These are phyloP conservation scores for Chinchilla lanigera DNA, from an alignment of 2,113 vertebrate species.

Conservation along the genomic window DNA sequence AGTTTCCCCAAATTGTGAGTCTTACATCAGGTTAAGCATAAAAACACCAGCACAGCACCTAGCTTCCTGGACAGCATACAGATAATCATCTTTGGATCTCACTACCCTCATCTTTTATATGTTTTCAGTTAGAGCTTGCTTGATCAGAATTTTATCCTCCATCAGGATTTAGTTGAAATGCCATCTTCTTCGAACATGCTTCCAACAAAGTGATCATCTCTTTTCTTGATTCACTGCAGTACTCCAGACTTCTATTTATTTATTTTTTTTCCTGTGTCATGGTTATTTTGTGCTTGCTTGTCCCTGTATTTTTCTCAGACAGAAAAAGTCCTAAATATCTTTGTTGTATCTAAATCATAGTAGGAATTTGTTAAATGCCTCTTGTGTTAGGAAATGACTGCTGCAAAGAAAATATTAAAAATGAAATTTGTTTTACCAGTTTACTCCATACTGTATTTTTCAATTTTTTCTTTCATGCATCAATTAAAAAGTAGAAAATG, in stretches of 20 bases:
- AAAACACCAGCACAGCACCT: background rate
- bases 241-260: background rate
- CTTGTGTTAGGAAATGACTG: background rate
- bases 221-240: background rate
- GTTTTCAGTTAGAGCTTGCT: background rate
- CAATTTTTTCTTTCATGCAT: background rate
- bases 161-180: background rate
- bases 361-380: background rate
- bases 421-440: background rate
- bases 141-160: background rate
- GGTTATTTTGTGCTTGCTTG: background rate
- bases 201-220: background rate
- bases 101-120: background rate
- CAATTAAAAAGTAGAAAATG: conserved; percentile 24
- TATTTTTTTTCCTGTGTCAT: background rate
- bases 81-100: background rate
- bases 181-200: background rate
- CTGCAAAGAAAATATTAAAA: conserved; percentile 3
- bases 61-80: background rate
- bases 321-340: background rate
- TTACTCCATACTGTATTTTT: background rate
- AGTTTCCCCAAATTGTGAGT: background rate
- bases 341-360: conserved; percentile 39
- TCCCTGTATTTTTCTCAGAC: background rate
- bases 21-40: background rate